Conservation (phyloP, 2,888 invertebrate genomes). For the Chymomyza procnemis region DNA sequence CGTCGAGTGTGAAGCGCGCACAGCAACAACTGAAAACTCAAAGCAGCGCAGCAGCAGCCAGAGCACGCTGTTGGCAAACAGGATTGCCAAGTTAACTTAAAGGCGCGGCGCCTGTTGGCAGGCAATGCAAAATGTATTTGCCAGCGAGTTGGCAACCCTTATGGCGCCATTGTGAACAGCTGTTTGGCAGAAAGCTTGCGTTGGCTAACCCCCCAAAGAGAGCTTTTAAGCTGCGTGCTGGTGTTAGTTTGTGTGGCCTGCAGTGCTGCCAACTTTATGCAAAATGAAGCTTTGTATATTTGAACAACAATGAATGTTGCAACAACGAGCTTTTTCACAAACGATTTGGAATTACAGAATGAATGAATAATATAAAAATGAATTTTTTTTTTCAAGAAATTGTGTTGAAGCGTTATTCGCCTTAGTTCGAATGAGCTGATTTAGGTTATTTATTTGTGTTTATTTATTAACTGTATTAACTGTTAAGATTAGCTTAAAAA, state of each 20-base stretch:
- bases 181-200: constrained; percentile 1
- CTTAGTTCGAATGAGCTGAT: too few species aligned
- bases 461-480: too few species aligned
- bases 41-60: constrained; percentile 11
- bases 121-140: background rate
- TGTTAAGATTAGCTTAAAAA: too few species aligned
- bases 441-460: too few species aligned
- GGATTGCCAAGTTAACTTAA: constrained; percentile 24
- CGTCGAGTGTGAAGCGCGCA: constrained; percentile 42
- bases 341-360: too few species aligned
- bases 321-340: too few species aligned
- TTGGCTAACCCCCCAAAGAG: background rate
- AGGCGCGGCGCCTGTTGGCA: constrained; percentile 20
- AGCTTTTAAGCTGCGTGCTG: constrained; percentile 7
- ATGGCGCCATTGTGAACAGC: constrained; percentile 19
- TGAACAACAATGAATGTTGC: too few species aligned
- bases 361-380: too few species aligned
- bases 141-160: constrained; percentile 29
- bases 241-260: constrained; percentile 13
- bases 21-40: constrained; percentile 52
- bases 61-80: constrained; percentile 13
- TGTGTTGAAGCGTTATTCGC: too few species aligned
- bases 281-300: too few species aligned
- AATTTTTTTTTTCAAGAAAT: too few species aligned
- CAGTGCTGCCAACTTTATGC: too few species aligned